Evolutionary conservation across 2,113 vertebrate genomes (phyloP).

Genomic region (Cavia aperea): DNA sequence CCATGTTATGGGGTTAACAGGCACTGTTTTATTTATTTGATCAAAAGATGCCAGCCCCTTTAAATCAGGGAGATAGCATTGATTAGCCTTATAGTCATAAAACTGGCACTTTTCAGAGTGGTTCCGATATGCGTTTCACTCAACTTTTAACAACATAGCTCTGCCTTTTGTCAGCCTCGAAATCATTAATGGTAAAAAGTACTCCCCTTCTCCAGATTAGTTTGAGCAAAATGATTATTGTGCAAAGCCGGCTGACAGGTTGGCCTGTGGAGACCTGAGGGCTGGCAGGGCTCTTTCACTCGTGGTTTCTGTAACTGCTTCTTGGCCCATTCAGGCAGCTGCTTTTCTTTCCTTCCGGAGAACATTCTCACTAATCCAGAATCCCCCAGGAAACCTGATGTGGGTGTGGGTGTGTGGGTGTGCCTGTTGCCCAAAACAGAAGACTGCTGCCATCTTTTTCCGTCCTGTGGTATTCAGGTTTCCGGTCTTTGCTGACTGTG

Average conservation of each 20-base stretch:
- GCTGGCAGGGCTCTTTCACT: background rate
- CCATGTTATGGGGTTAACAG: background rate
- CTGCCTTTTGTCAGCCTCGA: conserved; percentile 10
- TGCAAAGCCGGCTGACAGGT: background rate
- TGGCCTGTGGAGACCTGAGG: background rate
- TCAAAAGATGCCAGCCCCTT: background rate
- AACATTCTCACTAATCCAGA: background rate
- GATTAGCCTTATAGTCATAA: background rate
- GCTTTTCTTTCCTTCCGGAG: background rate
- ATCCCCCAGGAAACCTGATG: background rate
- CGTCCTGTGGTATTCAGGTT: background rate
- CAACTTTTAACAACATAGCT: background rate
- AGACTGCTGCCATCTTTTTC: background rate
- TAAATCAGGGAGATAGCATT: background rate
- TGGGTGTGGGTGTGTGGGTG: accelerated
- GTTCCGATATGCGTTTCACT: background rate
- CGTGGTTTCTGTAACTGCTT: background rate
- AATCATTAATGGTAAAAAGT: background rate
- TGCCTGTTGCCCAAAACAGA: background rate
- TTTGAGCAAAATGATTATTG: background rate
- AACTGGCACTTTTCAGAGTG: background rate
- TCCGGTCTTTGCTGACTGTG: background rate
- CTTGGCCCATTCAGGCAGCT: background rate
- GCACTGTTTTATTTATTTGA: background rate
- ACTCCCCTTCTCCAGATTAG: background rate